Percentiles rank a stretch among this genome's conserved stretches.
Conservation (phyloP, 2,888 invertebrate species). For the Ochropleura plecta region DNA sequence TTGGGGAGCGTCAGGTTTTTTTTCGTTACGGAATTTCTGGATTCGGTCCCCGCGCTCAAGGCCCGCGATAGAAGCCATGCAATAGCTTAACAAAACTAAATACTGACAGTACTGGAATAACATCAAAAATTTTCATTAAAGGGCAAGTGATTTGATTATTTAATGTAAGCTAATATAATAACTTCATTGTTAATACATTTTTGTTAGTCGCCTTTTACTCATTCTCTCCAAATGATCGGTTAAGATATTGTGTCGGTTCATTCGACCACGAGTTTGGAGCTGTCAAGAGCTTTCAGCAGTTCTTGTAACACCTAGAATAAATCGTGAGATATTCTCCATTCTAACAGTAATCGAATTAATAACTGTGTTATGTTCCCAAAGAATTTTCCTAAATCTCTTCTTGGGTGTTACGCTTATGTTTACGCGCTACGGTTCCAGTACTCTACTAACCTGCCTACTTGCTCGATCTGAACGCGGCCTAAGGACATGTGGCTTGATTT, state of each 20-base stretch:
- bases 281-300: background rate
- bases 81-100: too few species aligned
- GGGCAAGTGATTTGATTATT: background rate
- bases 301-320: background rate
- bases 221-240: too few species aligned
- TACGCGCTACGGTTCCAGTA: background rate
- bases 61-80: too few species aligned
- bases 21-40: too few species aligned
- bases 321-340: background rate
- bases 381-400: background rate
- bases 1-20: too few species aligned
- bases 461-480: background rate
- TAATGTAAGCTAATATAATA: background rate
- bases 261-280: background rate
- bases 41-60: too few species aligned
- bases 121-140: too few species aligned
- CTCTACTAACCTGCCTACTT: slow-evolving; percentile 3
- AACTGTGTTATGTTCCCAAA: too few species aligned
- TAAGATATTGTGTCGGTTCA: background rate
- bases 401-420: background rate
- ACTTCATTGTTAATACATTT: too few species aligned
- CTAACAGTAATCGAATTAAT: background rate
- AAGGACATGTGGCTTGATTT: slow-evolving; percentile 27
- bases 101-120: too few species aligned
- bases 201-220: too few species aligned